Evolutionary conservation across 2,888 invertebrate species (phyloP).

Genomic region (Tinea semifulvella): DNA sequence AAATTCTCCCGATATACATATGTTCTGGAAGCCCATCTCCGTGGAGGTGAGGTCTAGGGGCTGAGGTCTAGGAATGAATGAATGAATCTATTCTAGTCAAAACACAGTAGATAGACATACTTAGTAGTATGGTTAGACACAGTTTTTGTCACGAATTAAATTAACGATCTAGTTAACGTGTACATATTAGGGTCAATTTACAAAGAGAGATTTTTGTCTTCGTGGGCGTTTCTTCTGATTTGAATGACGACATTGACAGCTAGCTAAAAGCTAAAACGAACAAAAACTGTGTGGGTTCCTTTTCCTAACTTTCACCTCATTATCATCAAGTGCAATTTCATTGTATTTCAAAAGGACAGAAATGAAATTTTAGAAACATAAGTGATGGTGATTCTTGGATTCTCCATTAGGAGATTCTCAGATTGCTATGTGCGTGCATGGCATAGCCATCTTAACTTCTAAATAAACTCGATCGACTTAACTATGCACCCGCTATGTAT

Average conservation of each 20-base stretch:
- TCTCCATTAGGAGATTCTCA: no score
- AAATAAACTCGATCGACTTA: no score
- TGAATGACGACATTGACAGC: constrained; percentile 14
- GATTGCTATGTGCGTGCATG: no score
- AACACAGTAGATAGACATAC: no score
- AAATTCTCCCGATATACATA: no score
- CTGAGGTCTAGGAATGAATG: no score
- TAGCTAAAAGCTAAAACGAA: constrained; percentile 7
- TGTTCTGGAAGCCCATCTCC: no score
- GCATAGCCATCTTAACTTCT: no score
- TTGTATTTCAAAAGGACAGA: constrained; percentile 14
- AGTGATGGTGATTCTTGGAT: background rate
- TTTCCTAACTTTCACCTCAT: constrained; percentile 15
- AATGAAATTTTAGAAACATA: background rate
- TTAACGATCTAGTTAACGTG: constrained; percentile 12
- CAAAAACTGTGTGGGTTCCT: constrained; percentile 1
- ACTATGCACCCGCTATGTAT: no score
- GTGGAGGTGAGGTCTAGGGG: no score
- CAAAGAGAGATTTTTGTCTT: constrained; percentile 11
- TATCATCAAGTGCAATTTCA: constrained; percentile 14
- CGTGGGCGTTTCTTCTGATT: constrained; percentile 10
- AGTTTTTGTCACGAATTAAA: background rate
- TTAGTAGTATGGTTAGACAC: no score
- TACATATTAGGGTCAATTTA: constrained; percentile 11
- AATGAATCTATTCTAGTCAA: no score